These are phyloP conservation scores for Trachurus trachurus DNA, from an alignment of 2,797 vertebrate genomes.

Conservation along the genomic window DNA sequence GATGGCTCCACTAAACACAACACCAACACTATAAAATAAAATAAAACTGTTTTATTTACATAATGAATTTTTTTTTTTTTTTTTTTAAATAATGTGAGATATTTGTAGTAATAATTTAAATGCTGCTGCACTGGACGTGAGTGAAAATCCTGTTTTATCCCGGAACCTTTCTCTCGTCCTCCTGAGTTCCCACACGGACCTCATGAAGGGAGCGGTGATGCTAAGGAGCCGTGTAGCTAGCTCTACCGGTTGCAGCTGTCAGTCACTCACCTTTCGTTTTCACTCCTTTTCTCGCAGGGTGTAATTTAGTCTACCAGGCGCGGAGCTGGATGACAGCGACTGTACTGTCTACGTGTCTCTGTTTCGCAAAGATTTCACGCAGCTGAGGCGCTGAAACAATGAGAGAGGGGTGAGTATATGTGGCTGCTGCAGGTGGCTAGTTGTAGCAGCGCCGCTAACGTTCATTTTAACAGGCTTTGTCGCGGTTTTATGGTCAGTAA, in stretches of 20 bases:
- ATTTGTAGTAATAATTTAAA: neutral
- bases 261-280: constrained; percentile 12
- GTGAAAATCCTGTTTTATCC: neutral
- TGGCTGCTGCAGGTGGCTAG: constrained; percentile 42
- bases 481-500: neutral
- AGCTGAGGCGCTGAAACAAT: constrained; percentile 62
- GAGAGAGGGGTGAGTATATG: constrained; percentile 78
- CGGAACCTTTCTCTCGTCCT: constrained; percentile 47
- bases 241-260: constrained; percentile 37
- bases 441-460: neutral
- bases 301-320: neutral
- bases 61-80: too few relatives aligned
- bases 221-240: constrained; percentile 64
- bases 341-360: neutral
- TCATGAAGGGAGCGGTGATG: constrained; percentile 35
- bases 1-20: neutral
- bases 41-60: neutral
- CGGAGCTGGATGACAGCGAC: constrained; percentile 41
- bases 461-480: neutral
- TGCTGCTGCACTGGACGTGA: neutral
- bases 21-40: too few relatives aligned
- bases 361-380: constrained; percentile 14
- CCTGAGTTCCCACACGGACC: constrained; percentile 54
- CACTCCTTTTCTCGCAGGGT: neutral
- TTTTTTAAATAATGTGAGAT: neutral